Percentiles rank a stretch among this genome's conserved stretches.
These are phyloP conservation scores for Drosophila sulfurigaster DNA, from an alignment of 1,140 invertebrate genomes.

Conservation along the genomic window DNA sequence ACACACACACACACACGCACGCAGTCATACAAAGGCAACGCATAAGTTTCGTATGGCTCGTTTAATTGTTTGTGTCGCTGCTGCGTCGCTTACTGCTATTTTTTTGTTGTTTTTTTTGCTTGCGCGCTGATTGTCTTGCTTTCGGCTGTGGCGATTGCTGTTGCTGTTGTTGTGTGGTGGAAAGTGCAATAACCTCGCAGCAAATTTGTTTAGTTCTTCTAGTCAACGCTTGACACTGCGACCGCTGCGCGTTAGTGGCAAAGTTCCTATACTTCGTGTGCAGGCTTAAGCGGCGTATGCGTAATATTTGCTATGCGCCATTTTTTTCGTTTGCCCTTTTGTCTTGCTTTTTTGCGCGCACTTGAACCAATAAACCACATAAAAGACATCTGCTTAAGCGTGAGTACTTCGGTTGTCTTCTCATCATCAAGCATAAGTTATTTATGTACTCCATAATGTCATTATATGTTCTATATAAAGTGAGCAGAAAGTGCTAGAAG, in stretches of 20 bases:
- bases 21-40: not conserved
- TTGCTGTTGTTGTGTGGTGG: constrained; percentile 39
- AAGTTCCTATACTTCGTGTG: constrained; percentile 31
- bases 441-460: not conserved
- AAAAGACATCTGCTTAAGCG: not conserved
- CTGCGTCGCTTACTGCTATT: constrained; percentile 56
- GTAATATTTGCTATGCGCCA: constrained; percentile 39
- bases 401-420: not conserved
- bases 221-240: constrained; percentile 53
- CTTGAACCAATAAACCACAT: constrained; percentile 27
- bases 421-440: not conserved
- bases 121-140: constrained; percentile 26
- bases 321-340: not conserved
- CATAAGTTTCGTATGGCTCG: constrained; percentile 29
- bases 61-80: constrained; percentile 60
- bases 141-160: constrained; percentile 39
- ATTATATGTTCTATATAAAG: not conserved
- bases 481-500: too few species aligned
- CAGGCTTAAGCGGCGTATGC: constrained; percentile 56
- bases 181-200: constrained; percentile 82
- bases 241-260: constrained; percentile 2
- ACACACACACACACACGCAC: constrained; percentile 30
- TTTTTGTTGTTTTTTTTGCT: constrained; percentile 12
- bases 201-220: constrained; percentile 34
- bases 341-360: not conserved